Evolutionary conservation across 2,888 invertebrate species (phyloP), one percentile per base, ranked within the genome.

Genomic region (Harpalus rufipes): DNA sequence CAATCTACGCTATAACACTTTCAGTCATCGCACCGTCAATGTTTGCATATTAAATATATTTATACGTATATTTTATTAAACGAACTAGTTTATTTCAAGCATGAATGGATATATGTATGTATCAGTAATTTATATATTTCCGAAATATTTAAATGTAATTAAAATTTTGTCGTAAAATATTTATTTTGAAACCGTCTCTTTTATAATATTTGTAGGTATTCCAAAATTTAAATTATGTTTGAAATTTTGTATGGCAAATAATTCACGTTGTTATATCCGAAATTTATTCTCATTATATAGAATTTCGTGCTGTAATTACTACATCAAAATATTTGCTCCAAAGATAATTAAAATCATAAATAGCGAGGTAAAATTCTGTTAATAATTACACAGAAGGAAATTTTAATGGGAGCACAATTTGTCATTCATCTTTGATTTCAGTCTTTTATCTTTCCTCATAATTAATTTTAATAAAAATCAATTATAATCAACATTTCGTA

Each of bases 271-370:
- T 68, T 32, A 14, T 68, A 32, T 68, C 12, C 39, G 3, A 68
- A 68, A 68, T 68, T 39, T 14, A 68, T 68, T 39, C n/a, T 68
- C 68, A 68, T 68, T 32, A 68, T 14, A 32, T 14, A 41, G 32
- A 25, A 68, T 68, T 39, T 14, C 39, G 32, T 14, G 32, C 12
- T 39, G 32, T 68, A 32, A 68, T 68, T 63, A 63, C 18, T 68
- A 68, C 68, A 68, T 7, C 25, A 32, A 68, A 68, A 68, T 68
- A 68, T 68, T 65, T 65, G 65, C 12, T 39, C n/a, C 59, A 59
- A 59, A 16, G 16, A 65, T 65, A 65, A 65, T 65, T 65, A 65
- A 65, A 65, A 65, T 65, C 25, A 65, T 65, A 32, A 32, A 65
- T 65, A 32, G 61, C 21, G 10, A 8, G 1, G 21, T 12, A 65